Percentiles rank a stretch among this genome's conserved stretches.
These are phyloP conservation scores for Vireo altiloquus DNA, from an alignment of 2,113 vertebrate genomes.

Conservation along the genomic window DNA sequence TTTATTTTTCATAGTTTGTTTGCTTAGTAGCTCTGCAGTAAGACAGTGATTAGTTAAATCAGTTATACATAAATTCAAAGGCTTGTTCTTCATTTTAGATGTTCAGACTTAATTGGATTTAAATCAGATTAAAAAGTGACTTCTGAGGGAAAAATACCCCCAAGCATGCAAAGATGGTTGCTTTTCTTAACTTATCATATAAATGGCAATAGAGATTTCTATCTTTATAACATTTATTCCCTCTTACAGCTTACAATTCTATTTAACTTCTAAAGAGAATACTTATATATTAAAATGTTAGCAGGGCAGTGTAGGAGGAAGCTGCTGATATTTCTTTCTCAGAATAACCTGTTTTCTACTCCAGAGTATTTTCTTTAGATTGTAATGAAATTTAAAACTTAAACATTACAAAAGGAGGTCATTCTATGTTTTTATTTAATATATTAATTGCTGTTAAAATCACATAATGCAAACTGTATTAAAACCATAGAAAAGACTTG, in stretches of 20 bases:
- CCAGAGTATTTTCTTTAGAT: neutral
- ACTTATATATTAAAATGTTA: neutral
- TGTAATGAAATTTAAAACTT: neutral
- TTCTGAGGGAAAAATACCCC: conserved; percentile 50
- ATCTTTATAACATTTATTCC: conserved; percentile 26
- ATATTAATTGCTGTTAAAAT: conserved; percentile 2
- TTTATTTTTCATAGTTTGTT: conserved; percentile 42
- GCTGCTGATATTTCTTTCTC: neutral
- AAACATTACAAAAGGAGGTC: neutral
- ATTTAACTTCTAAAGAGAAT: neutral
- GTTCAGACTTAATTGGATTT: conserved; percentile 61
- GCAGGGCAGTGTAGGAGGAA: neutral
- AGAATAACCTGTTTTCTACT: neutral
- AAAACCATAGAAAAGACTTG: neutral
- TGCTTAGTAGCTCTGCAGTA: neutral
- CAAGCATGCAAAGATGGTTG: conserved; percentile 31
- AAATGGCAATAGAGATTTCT: conserved; percentile 30
- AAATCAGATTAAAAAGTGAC: conserved; percentile 54
- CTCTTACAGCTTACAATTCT: neutral
- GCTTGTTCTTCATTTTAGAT: conserved; percentile 50
- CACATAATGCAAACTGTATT: neutral
- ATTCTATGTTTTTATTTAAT: neutral
- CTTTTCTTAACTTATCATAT: conserved; percentile 14
- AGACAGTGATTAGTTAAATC: conserved; percentile 34
- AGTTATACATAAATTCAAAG: conserved; percentile 58